These are phyloP conservation scores for Leuctra nigra DNA, from an alignment of 2,888 invertebrate species.

Conservation along the genomic window DNA sequence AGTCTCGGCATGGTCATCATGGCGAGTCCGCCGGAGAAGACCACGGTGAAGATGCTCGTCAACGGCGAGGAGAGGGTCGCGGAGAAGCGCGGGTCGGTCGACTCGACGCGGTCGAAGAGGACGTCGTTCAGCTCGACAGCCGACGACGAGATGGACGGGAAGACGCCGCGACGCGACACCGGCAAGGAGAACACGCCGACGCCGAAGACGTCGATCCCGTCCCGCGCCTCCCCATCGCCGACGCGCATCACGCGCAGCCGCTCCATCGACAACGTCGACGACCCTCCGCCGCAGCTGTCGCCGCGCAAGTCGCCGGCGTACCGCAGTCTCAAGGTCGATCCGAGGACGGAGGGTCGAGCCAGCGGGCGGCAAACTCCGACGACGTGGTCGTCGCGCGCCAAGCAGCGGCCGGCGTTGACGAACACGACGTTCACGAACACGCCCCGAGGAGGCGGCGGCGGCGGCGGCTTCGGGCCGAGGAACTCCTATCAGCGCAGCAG, in stretches of 20 bases:
- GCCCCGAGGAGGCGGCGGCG: conserved; percentile 35
- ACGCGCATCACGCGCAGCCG: conserved; percentile 16
- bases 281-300: conserved; percentile 33
- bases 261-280: conserved; percentile 25
- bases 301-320: conserved; percentile 43
- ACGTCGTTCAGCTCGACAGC: conserved; percentile 6
- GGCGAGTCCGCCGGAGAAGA: conserved; percentile 5
- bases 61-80: conserved; percentile 14
- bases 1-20: conserved; percentile 45
- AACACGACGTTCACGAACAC: conserved; percentile 34
- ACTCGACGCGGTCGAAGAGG: conserved; percentile 4
- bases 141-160: not conserved
- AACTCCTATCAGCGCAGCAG: conserved; percentile 25
- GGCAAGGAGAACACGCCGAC: conserved; percentile 31
- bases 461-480: conserved; percentile 18
- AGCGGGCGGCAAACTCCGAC: not conserved
- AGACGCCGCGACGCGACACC: conserved; percentile 39
- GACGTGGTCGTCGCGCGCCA: conserved; percentile 4
- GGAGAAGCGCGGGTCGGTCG: conserved; percentile 5
- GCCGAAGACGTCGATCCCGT: conserved; percentile 38
- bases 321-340: conserved; percentile 38
- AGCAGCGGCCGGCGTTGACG: conserved; percentile 36
- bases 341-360: conserved; percentile 5
- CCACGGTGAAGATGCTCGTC: conserved; percentile 1
- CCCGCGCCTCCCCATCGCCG: conserved; percentile 7